A percentile compares a stretch with the other conserved stretches of the same genome.
These are phyloP conservation scores for Fregata magnificens DNA, from an alignment of 2,113 vertebrate genomes.

Conservation along the genomic window DNA sequence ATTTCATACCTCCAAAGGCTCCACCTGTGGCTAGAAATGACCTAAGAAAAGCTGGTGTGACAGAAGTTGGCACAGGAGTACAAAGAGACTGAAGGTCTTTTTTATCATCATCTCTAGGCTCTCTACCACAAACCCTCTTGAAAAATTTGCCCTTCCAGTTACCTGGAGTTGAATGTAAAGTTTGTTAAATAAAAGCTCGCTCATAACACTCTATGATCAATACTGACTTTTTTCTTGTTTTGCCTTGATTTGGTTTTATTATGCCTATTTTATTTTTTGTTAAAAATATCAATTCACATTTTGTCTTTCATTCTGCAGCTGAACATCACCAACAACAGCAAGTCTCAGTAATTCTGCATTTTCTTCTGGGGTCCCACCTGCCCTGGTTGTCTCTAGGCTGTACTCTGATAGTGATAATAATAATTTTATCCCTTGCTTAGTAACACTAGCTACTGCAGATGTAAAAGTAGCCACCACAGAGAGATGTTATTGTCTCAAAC, in stretches of 20 bases:
- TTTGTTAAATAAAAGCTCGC: not conserved
- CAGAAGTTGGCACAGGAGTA: not conserved
- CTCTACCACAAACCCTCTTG: not conserved
- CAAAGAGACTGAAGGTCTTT: not conserved
- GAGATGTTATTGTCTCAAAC: not conserved
- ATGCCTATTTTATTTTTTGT: not conserved
- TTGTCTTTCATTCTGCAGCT: not conserved
- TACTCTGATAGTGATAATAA: not conserved
- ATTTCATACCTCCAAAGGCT: not conserved
- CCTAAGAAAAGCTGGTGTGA: not conserved
- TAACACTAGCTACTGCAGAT: not conserved
- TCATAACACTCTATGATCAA: not conserved
- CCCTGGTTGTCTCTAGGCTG: not conserved
- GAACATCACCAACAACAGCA: not conserved
- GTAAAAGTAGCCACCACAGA: not conserved
- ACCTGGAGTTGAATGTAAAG: not conserved
- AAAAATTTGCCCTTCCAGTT: not conserved
- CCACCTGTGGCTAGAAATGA: not conserved
- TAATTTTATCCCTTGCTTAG: not conserved
- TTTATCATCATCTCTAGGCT: not conserved
- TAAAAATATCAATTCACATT: not conserved
- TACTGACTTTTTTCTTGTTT: not conserved
- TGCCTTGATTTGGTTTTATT: not conserved
- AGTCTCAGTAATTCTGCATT: not conserved
- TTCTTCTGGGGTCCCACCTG: not conserved